phyloP scores from a whole-genome alignment of 1,140 invertebrate species.

The Trialeurodes vaporariorum region DNA sequence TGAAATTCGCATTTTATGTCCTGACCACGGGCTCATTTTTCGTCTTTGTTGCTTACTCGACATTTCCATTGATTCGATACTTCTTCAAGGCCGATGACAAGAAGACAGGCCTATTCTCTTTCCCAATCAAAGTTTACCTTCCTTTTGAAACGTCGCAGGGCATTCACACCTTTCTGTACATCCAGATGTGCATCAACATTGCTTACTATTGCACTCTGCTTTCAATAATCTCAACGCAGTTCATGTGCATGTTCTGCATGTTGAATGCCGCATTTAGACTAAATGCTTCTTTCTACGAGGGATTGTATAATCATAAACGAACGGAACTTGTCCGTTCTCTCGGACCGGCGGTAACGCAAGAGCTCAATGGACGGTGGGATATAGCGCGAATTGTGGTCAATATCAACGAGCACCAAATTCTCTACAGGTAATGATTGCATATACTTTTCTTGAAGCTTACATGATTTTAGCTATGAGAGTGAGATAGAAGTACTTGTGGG shows the following conservation, averaged over 20 bases:
- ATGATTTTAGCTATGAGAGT: too few relatives aligned
- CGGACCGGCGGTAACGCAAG: background rate
- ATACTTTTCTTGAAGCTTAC: too few relatives aligned
- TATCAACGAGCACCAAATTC: background rate
- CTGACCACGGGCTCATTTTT: background rate
- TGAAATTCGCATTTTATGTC: background rate
- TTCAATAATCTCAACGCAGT: background rate
- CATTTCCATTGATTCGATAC: background rate
- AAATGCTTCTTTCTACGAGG: background rate
- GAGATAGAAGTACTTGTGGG: too few relatives aligned
- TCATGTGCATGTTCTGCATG: background rate
- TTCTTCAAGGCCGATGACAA: background rate
- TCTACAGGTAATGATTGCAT: background rate
- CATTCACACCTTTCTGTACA: background rate
- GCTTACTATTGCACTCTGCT: background rate
- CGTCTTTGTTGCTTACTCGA: background rate
- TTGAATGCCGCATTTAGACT: background rate
- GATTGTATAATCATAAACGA: background rate
- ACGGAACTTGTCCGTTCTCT: background rate
- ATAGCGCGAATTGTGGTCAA: background rate
- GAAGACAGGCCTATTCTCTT: background rate
- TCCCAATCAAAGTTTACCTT: background rate
- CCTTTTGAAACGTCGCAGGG: background rate
- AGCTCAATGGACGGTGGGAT: background rate
- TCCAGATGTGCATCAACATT: background rate